phyloP scores from a whole-genome alignment of 2,113 vertebrate species.

The Theropithecus gelada region DNA sequence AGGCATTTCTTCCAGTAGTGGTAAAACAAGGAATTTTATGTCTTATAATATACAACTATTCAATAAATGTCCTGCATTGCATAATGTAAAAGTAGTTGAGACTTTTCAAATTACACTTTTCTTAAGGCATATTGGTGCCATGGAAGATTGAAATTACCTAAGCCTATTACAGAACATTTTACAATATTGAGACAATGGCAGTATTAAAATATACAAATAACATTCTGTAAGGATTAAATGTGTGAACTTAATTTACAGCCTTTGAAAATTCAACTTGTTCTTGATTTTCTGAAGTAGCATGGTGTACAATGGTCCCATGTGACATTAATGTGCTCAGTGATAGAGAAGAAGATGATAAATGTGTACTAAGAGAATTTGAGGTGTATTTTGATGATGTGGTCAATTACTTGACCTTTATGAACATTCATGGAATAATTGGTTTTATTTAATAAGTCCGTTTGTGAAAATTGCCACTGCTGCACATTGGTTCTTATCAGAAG shows the following conservation, averaged over 20 bases:
- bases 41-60: background rate
- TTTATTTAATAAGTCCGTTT: slow-evolving; percentile 84
- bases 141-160: background rate
- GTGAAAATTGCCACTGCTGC: slow-evolving; percentile 77
- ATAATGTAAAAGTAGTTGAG: background rate
- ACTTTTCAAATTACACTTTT: background rate
- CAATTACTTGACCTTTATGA: slow-evolving; percentile 82
- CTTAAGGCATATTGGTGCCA: background rate
- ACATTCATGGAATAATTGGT: slow-evolving; percentile 80
- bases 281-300: background rate
- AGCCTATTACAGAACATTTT: background rate
- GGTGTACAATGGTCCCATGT: slow-evolving; percentile 42
- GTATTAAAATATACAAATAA: background rate
- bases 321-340: slow-evolving; percentile 71
- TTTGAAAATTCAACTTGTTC: slow-evolving; percentile 58
- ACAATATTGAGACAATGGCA: background rate
- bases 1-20: background rate
- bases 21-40: background rate
- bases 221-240: slow-evolving; percentile 14
- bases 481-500: slow-evolving; percentile 79
- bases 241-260: slow-evolving; percentile 53
- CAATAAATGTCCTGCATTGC: background rate
- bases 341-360: slow-evolving; percentile 79
- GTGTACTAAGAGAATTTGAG: slow-evolving; percentile 78
- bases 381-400: slow-evolving; percentile 81